These are phyloP conservation scores for Carassius auratus DNA, from an alignment of 2,113 vertebrate genomes.

Conservation along the genomic window DNA sequence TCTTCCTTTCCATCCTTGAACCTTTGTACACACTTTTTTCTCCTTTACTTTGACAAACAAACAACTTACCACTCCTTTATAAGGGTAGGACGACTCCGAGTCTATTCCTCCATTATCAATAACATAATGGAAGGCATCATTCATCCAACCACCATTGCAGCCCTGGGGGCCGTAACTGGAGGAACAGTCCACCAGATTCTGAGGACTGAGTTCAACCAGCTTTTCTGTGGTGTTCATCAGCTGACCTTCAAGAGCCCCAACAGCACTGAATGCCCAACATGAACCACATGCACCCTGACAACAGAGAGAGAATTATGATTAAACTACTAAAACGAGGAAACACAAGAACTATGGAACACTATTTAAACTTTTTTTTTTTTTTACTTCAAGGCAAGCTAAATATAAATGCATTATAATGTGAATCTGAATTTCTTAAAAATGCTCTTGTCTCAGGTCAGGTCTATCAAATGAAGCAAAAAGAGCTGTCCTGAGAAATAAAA, in stretches of 20 bases:
- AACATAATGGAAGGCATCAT: conserved; percentile 72
- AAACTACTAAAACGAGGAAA: background rate
- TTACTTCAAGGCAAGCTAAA: conserved; percentile 62
- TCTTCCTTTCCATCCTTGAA: too few species aligned
- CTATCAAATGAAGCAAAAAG: background rate
- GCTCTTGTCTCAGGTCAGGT: too few species aligned
- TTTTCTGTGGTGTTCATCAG: conserved; percentile 56
- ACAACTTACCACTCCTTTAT: conserved; percentile 60
- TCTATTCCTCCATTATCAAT: conserved; percentile 78
- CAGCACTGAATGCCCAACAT: background rate
- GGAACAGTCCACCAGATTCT: conserved; percentile 81
- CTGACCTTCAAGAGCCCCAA: background rate
- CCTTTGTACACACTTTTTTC: too few species aligned
- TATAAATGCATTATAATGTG: background rate
- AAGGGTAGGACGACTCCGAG: conserved; percentile 74
- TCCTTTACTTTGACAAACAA: background rate
- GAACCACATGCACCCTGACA: background rate
- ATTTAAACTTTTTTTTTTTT: conserved; percentile 54
- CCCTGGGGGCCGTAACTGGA: conserved; percentile 73
- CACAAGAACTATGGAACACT: background rate
- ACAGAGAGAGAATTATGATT: background rate
- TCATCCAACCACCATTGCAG: conserved; percentile 74
- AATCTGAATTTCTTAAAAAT: conserved; percentile 61
- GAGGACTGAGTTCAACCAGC: conserved; percentile 76
- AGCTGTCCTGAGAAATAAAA: background rate